Conservation (phyloP, 2,113 vertebrate species). For the Trichechus manatus region DNA sequence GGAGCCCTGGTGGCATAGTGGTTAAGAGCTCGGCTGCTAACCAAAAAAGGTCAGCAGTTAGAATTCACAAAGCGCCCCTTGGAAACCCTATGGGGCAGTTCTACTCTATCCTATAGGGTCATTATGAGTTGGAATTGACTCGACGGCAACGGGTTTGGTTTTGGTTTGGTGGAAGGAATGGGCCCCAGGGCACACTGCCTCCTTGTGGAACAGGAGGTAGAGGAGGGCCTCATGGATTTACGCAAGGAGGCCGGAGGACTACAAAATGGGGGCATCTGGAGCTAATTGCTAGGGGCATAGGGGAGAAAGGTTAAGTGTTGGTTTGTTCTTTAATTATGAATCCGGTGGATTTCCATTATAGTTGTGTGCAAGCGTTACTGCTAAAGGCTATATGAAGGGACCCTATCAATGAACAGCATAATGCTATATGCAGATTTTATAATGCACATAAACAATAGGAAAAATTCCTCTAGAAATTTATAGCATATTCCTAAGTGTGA, state of each 20-base stretch:
- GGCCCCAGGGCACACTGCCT: background rate
- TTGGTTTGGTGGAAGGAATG: background rate
- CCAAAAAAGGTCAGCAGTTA: no score
- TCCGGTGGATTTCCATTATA: background rate
- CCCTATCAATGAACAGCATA: no score
- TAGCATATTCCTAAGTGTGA: background rate
- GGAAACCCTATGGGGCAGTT: no score
- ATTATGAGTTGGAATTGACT: no score
- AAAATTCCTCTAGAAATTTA: background rate
- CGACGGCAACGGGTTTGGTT: no score
- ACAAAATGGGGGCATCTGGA: background rate
- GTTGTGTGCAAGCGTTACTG: background rate
- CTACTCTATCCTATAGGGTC: no score
- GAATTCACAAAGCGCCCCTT: no score
- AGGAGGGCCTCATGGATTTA: fast-evolving
- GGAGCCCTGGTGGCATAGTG: no score
- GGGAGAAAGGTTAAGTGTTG: background rate
- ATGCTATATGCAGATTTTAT: background rate
- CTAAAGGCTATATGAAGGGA: no score
- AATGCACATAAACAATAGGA: background rate
- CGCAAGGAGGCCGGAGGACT: background rate
- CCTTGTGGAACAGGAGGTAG: background rate
- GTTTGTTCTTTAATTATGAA: background rate
- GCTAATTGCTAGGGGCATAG: background rate
- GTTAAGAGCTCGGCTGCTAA: no score